A percentile compares a stretch with the other conserved stretches of the same genome.
phyloP scores from a whole-genome alignment of 2,797 vertebrate species.

The Anabacerthia variegaticeps region DNA sequence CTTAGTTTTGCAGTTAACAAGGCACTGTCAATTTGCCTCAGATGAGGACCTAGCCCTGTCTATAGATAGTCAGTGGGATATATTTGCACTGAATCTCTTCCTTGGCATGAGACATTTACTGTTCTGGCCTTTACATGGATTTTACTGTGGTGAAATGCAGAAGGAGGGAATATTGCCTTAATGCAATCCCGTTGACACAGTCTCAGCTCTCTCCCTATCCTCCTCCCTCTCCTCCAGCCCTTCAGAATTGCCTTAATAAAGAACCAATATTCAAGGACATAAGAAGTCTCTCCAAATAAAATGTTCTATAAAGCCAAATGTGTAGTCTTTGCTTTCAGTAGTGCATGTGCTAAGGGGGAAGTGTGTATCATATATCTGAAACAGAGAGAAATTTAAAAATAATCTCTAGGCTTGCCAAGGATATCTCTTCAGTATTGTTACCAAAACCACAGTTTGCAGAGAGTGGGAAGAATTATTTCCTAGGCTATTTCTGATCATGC shows the following conservation, averaged over 20 bases:
- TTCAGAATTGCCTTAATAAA: slow-evolving; percentile 67
- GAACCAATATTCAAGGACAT: slow-evolving; percentile 13
- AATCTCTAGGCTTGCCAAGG: neutral
- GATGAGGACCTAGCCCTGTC: neutral
- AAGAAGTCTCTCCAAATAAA: slow-evolving; percentile 66
- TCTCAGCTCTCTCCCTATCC: neutral
- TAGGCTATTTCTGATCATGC: neutral
- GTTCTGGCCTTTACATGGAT: neutral
- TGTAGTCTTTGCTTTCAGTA: neutral
- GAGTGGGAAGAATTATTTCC: neutral
- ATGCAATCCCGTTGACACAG: neutral
- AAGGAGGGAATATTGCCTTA: slow-evolving; percentile 63
- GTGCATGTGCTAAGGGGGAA: neutral
- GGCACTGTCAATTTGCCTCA: neutral
- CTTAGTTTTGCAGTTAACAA: neutral
- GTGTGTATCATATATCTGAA: neutral
- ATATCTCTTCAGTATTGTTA: neutral
- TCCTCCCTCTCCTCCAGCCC: neutral
- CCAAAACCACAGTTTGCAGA: neutral
- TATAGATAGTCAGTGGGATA: neutral
- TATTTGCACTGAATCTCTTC: slow-evolving; percentile 62
- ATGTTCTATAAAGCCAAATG: slow-evolving; percentile 33
- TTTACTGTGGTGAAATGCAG: slow-evolving; percentile 42
- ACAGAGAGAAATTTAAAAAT: neutral
- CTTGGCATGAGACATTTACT: slow-evolving; percentile 16